phyloP scores from a whole-genome alignment of 2,113 vertebrate genomes.

The Menidia beryllina region DNA sequence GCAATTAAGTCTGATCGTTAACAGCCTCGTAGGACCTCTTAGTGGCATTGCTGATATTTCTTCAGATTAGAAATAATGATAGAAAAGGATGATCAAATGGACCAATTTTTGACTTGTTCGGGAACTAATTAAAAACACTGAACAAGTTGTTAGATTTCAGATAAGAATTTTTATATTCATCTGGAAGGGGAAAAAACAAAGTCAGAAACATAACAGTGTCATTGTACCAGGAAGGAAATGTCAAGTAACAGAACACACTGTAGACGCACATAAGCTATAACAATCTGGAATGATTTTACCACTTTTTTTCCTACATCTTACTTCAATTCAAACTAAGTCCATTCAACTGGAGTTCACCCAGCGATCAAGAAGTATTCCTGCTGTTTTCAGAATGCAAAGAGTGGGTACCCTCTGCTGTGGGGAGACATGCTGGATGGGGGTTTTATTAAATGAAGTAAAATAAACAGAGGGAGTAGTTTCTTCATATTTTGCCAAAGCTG shows the following conservation, averaged over 20 bases:
- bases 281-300: constrained; percentile 22
- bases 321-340: constrained; percentile 53
- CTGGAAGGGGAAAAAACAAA: neutral
- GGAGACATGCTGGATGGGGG: constrained; percentile 55
- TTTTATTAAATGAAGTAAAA: constrained; percentile 70
- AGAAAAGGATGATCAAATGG: constrained; percentile 1
- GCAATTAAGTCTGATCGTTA: neutral
- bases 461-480: constrained; percentile 64
- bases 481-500: constrained; percentile 66
- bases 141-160: neutral
- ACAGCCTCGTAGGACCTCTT: constrained; percentile 7
- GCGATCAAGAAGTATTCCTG: constrained; percentile 62
- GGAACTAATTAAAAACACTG: neutral
- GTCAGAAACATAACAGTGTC: neutral
- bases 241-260: neutral
- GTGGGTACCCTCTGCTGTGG: constrained; percentile 59
- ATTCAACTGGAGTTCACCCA: constrained; percentile 59
- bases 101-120: constrained; percentile 4
- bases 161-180: neutral
- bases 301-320: constrained; percentile 46
- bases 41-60: neutral
- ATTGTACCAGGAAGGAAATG: constrained; percentile 4
- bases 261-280: constrained; percentile 1
- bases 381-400: constrained; percentile 47
- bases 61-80: constrained; percentile 10